Percentiles rank a stretch among this genome's conserved stretches.
Evolutionary conservation across 2,888 invertebrate species (phyloP).

Genomic region (Limnephilus marmoratus): DNA sequence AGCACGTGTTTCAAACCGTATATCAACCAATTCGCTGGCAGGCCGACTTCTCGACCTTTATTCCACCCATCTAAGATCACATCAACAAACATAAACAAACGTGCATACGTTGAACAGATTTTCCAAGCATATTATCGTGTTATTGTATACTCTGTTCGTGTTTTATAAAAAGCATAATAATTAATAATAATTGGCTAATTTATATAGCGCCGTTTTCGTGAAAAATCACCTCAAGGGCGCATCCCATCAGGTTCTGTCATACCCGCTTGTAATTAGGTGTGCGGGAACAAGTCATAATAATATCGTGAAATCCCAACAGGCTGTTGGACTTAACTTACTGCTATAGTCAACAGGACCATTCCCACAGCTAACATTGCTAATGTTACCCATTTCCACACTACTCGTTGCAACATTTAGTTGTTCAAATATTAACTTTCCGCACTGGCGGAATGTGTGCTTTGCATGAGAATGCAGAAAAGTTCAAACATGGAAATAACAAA

Average conservation of each 20-base stretch:
- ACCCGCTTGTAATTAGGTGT: conserved; percentile 16
- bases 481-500: not conserved
- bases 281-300: not conserved
- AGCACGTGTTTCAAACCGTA: too few relatives aligned
- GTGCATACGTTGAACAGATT: not conserved
- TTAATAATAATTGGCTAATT: too few relatives aligned
- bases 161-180: not conserved
- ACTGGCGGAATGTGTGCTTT: not conserved
- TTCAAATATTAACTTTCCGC: conserved; percentile 24
- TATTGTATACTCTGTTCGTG: not conserved
- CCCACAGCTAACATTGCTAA: not conserved
- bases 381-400: conserved; percentile 18
- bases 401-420: not conserved
- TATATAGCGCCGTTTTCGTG: too few relatives aligned
- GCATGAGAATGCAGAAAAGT: not conserved
- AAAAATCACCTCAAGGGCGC: too few relatives aligned
- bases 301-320: conserved; percentile 3
- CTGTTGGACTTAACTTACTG: not conserved
- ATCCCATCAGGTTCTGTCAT: too few relatives aligned
- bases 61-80: not conserved
- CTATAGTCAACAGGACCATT: not conserved
- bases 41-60: not conserved
- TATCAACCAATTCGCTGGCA: too few relatives aligned
- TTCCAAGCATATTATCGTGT: not conserved
- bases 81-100: not conserved